Percentiles rank a stretch among this genome's conserved stretches.
Conservation (phyloP, 2,113 vertebrate genomes). For the Sakesphorus luctuosus region DNA sequence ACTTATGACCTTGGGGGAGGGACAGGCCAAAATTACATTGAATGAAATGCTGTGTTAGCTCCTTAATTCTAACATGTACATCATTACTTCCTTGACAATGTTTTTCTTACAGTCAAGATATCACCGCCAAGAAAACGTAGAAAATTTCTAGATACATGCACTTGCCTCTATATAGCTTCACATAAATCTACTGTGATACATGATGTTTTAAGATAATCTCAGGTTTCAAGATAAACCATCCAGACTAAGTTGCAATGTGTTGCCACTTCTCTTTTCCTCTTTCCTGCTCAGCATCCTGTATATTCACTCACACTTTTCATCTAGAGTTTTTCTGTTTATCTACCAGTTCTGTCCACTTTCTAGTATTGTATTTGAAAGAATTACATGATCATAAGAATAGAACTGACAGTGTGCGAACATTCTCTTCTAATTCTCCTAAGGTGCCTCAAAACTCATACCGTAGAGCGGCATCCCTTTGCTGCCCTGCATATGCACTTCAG, state of each 20-base stretch:
- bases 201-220: not conserved
- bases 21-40: not conserved
- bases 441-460: not conserved
- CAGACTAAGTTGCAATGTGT: not conserved
- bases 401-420: not conserved
- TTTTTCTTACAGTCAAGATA: not conserved
- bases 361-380: not conserved
- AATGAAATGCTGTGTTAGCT: not conserved
- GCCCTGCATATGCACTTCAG: not conserved
- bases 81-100: not conserved
- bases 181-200: not conserved
- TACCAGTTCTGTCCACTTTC: not conserved
- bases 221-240: not conserved
- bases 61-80: not conserved
- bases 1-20: not conserved
- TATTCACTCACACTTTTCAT: not conserved
- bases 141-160: not conserved
- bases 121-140: not conserved
- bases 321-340: not conserved
- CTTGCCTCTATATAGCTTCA: not conserved
- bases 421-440: not conserved
- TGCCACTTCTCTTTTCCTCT: not conserved
- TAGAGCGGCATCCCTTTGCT: not conserved
- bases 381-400: not conserved
- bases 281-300: not conserved